Percentiles rank a stretch among this genome's conserved stretches.
phyloP scores from a whole-genome alignment of 2,797 vertebrate species.

The Sebastes nivosus region DNA sequence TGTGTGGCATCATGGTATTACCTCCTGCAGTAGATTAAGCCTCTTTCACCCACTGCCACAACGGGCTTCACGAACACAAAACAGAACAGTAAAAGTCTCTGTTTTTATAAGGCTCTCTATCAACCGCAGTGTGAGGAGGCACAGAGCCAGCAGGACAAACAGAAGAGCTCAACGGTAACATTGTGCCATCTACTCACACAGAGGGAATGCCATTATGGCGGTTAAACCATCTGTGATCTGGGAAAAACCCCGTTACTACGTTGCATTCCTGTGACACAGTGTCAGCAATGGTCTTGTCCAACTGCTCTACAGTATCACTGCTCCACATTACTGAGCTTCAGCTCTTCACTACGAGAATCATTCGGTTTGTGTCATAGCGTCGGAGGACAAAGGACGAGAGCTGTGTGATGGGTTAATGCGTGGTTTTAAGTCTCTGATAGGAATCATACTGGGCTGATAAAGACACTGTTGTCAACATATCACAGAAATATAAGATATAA shows the following conservation, averaged over 20 bases:
- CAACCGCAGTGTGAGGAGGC: conserved; percentile 37
- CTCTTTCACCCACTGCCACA: conserved; percentile 28
- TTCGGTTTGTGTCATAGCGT: not conserved
- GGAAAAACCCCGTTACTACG: conserved; percentile 13
- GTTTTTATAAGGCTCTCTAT: conserved; percentile 65
- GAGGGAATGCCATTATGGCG: not conserved
- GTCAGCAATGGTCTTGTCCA: not conserved
- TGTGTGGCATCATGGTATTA: conserved; percentile 9
- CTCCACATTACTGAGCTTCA: conserved; percentile 17
- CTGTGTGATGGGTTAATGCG: conserved; percentile 18
- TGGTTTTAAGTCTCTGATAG: conserved; percentile 37
- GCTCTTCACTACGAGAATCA: not conserved
- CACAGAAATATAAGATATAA: not conserved
- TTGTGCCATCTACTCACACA: conserved; percentile 29
- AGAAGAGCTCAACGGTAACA: conserved; percentile 13
- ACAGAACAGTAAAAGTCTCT: conserved; percentile 58
- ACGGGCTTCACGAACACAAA: conserved; percentile 56
- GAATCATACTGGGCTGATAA: conserved; percentile 34
- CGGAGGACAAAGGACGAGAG: not conserved
- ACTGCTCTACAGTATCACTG: conserved; percentile 2
- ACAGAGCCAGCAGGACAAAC: conserved; percentile 36
- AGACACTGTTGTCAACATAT: not conserved
- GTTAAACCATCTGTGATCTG: conserved; percentile 6
- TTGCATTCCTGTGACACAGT: conserved; percentile 3
- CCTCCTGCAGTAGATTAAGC: conserved; percentile 43